Evolutionary conservation across 2,888 invertebrate genomes (phyloP).

Genomic region (Ormyrus thymus): DNA sequence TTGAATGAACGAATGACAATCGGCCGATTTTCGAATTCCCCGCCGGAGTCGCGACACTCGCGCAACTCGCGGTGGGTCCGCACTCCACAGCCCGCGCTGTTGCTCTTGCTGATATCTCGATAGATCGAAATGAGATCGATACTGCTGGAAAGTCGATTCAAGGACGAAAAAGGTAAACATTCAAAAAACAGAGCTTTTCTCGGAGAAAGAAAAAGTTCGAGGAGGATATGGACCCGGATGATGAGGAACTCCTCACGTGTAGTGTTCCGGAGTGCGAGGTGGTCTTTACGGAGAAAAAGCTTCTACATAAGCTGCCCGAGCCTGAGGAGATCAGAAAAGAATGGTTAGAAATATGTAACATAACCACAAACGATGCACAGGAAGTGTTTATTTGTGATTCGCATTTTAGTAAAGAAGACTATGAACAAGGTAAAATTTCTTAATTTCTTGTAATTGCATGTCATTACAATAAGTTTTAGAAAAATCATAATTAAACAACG

Average conservation of each 20-base stretch:
- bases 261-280: constrained; percentile 28
- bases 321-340: not conserved
- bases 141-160: no score
- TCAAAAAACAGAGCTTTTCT: no score
- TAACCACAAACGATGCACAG: constrained; percentile 16
- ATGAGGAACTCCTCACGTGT: not conserved
- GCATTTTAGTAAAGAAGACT: constrained; percentile 27
- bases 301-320: constrained; percentile 30
- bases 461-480: not conserved
- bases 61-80: no score
- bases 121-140: not conserved
- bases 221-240: no score
- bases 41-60: constrained; percentile 5
- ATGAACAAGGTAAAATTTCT: constrained; percentile 7
- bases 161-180: no score
- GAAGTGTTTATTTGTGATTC: constrained; percentile 13
- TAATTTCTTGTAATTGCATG: not conserved
- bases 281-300: no score
- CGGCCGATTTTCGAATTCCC: constrained; percentile 1
- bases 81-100: no score
- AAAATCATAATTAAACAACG: not conserved
- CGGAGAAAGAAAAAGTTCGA: no score
- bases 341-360: constrained; percentile 23
- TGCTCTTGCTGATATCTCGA: not conserved
- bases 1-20: constrained; percentile 25